Evolutionary conservation across 35 echinoderm and acorn worm species (phyloP).

Genomic region (Apostichopus parvimensis): DNA sequence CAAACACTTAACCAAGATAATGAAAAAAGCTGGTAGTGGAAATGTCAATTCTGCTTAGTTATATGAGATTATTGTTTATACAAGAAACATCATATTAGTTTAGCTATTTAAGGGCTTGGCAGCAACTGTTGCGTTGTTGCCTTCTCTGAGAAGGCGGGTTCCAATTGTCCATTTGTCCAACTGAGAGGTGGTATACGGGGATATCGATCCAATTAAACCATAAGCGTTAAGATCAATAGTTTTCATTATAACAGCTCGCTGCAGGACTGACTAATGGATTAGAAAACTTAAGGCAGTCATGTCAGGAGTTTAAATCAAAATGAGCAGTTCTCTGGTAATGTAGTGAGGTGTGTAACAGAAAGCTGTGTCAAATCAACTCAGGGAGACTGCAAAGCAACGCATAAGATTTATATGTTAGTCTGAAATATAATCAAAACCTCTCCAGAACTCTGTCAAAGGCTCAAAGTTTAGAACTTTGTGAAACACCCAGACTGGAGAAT

Average conservation of each 20-base stretch:
- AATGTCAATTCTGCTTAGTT: constrained; percentile 39
- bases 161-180: neutral
- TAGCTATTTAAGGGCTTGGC: neutral
- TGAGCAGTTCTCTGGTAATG: neutral
- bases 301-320: neutral
- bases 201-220: constrained; percentile 44
- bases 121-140: constrained; percentile 21
- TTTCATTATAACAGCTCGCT: constrained; percentile 3
- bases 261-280: constrained; percentile 22
- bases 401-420: no score
- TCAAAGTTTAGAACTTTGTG: no score
- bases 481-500: no score
- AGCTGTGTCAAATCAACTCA: no score
- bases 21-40: constrained; percentile 20
- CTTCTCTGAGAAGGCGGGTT: neutral
- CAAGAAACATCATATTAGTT: constrained; percentile 11
- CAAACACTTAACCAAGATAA: constrained; percentile 35
- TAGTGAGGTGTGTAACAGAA: no score
- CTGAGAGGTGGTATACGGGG: neutral
- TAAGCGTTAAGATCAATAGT: constrained; percentile 28
- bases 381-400: no score
- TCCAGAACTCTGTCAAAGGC: no score
- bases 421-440: no score
- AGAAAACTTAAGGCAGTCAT: neutral
- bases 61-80: constrained; percentile 16